These are phyloP conservation scores for Dicranocentrus wangi DNA, from an alignment of 2,888 invertebrate genomes.

Conservation along the genomic window DNA sequence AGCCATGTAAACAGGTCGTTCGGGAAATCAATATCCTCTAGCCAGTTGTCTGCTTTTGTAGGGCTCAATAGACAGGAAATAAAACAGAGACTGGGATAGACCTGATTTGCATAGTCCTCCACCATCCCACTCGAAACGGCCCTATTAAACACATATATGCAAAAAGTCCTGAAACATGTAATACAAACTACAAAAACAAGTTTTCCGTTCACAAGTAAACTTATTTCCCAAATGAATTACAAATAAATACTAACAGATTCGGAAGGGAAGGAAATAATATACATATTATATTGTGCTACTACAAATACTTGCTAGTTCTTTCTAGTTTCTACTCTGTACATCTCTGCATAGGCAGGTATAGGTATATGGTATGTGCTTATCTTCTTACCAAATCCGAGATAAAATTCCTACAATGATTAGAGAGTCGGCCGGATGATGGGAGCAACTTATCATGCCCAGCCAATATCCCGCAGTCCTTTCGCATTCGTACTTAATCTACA, in stretches of 20 bases:
- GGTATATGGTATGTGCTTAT: neutral
- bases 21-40: conserved; percentile 67
- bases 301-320: too few relatives aligned
- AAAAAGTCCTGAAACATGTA: conserved; percentile 5
- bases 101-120: conserved; percentile 56
- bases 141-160: conserved; percentile 57
- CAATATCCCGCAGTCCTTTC: conserved; percentile 70
- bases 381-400: conserved; percentile 69
- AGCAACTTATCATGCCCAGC: conserved; percentile 71
- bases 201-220: conserved; percentile 1
- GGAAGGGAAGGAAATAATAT: neutral
- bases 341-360: neutral
- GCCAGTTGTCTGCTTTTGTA: conserved; percentile 70
- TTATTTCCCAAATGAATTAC: conserved; percentile 49
- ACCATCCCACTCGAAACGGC: conserved; percentile 65
- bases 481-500: conserved; percentile 70
- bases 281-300: neutral
- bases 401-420: conserved; percentile 69
- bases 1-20: conserved; percentile 64
- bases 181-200: conserved; percentile 2
- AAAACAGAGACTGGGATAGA: conserved; percentile 64
- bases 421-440: conserved; percentile 72
- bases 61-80: conserved; percentile 58
- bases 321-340: too few relatives aligned
- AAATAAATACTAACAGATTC: conserved; percentile 15